Conservation (phyloP, 1,140 invertebrate species). For the Pseudomyrmex sp. region DNA sequence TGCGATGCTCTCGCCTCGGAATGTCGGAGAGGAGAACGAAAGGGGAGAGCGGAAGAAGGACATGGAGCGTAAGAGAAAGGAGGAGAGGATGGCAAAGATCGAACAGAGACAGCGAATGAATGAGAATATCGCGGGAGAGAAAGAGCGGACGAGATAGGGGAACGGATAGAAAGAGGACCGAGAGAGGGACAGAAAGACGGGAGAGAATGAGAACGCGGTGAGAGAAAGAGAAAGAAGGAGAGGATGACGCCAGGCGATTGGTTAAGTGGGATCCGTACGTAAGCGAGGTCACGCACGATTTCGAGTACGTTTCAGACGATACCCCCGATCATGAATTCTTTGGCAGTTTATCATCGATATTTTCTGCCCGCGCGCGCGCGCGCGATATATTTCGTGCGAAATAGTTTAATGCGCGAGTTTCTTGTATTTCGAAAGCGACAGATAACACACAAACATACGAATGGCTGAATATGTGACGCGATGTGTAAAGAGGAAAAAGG, state of each 20-base stretch:
- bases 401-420: too few relatives aligned
- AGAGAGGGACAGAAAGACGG: conserved; percentile 27
- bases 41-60: conserved; percentile 3
- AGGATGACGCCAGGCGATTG: conserved; percentile 68
- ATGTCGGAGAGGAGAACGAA: conserved; percentile 69
- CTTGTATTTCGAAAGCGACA: too few relatives aligned
- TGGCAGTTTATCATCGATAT: conserved; percentile 40
- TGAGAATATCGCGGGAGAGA: conserved; percentile 51
- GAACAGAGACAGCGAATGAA: conserved; percentile 51
- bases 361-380: neutral
- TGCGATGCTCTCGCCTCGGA: conserved; percentile 68
- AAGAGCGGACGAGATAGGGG: conserved; percentile 28
- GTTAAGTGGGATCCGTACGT: conserved; percentile 71
- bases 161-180: conserved; percentile 26
- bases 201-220: conserved; percentile 19
- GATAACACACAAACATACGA: too few relatives aligned
- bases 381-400: too few relatives aligned
- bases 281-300: conserved; percentile 73
- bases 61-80: conserved; percentile 50
- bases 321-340: conserved; percentile 47
- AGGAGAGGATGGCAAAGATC: neutral
- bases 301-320: conserved; percentile 72
- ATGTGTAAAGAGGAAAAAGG: conserved; percentile 25
- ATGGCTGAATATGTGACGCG: neutral
- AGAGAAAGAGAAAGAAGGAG: conserved; percentile 41